These are phyloP conservation scores for Trichoplusia ni DNA, from an alignment of 1,140 invertebrate species.

Conservation along the genomic window DNA sequence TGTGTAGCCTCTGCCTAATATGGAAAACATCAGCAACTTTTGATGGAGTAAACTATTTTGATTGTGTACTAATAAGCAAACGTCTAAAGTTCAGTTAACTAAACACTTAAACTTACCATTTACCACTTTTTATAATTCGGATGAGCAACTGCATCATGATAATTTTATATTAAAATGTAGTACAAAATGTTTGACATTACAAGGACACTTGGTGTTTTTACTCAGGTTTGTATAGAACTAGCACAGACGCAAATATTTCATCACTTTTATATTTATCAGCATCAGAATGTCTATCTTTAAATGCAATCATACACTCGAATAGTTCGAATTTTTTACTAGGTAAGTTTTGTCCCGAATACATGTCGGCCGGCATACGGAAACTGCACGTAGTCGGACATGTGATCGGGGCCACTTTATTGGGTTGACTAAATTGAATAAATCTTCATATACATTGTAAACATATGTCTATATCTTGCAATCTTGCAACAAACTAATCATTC, in stretches of 20 bases:
- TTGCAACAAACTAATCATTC: slow-evolving; percentile 7
- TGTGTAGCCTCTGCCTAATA: slow-evolving; percentile 11
- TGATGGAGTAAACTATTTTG: background rate
- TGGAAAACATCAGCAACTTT: slow-evolving; percentile 2
- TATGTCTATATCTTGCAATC: background rate
- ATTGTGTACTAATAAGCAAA: background rate
- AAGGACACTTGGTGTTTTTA: slow-evolving; percentile 33
- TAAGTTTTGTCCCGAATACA: slow-evolving; percentile 14
- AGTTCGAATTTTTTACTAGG: slow-evolving; percentile 2
- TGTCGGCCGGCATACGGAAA: background rate
- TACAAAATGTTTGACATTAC: slow-evolving; percentile 36
- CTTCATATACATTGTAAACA: background rate
- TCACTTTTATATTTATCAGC: slow-evolving; percentile 27
- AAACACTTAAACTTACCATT: slow-evolving; percentile 1
- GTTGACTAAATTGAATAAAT: background rate
- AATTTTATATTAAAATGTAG: slow-evolving; percentile 31
- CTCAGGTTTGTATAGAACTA: slow-evolving; percentile 41
- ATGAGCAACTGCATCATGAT: slow-evolving; percentile 31
- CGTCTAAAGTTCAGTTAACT: background rate
- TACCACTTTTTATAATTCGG: slow-evolving; percentile 25
- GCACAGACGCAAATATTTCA: slow-evolving; percentile 27
- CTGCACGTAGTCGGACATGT: background rate
- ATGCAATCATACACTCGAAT: slow-evolving; percentile 24
- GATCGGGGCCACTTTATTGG: background rate
- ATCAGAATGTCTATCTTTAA: slow-evolving; percentile 5